Conservation (phyloP, 2,888 invertebrate genomes). For the Melanchra persicariae region DNA sequence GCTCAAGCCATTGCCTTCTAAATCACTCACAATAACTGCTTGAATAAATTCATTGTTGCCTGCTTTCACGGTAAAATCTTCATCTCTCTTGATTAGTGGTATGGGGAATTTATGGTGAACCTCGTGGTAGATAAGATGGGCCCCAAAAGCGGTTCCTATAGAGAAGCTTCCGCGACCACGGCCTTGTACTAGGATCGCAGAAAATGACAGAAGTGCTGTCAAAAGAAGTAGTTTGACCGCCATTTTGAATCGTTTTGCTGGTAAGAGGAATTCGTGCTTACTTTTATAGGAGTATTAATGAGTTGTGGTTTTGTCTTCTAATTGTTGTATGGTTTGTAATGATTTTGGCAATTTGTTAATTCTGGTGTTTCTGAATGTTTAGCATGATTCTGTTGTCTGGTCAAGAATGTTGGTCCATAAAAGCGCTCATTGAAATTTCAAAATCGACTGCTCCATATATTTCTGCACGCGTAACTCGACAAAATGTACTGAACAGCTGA, state of each 20-base stretch:
- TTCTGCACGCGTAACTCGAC: too few species aligned
- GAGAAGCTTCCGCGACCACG: constrained; percentile 22
- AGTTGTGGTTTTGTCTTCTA: constrained; percentile 25
- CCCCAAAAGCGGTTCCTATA: constrained; percentile 37
- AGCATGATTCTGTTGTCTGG: neutral
- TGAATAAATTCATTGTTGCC: constrained; percentile 57
- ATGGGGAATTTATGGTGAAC: constrained; percentile 60
- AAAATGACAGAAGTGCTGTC: constrained; percentile 26
- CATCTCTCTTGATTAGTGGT: constrained; percentile 57
- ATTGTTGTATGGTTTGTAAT: neutral
- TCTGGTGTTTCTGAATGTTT: neutral
- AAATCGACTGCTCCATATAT: too few species aligned
- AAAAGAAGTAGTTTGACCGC: constrained; percentile 22
- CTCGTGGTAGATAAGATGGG: constrained; percentile 61
- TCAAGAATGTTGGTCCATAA: neutral
- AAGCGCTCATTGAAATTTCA: neutral
- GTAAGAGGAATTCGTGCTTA: neutral
- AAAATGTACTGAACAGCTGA: too few species aligned
- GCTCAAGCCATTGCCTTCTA: constrained; percentile 63
- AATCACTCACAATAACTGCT: constrained; percentile 64
- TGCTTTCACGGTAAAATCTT: constrained; percentile 54
- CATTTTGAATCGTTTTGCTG: constrained; percentile 44
- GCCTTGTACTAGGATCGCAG: constrained; percentile 11
- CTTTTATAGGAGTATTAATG: constrained; percentile 39
- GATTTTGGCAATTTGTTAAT: constrained; percentile 2